Evolutionary conservation across 2,797 vertebrate species (phyloP), one percentile per base, ranked within the genome.

Genomic region (Lemur catta): DNA sequence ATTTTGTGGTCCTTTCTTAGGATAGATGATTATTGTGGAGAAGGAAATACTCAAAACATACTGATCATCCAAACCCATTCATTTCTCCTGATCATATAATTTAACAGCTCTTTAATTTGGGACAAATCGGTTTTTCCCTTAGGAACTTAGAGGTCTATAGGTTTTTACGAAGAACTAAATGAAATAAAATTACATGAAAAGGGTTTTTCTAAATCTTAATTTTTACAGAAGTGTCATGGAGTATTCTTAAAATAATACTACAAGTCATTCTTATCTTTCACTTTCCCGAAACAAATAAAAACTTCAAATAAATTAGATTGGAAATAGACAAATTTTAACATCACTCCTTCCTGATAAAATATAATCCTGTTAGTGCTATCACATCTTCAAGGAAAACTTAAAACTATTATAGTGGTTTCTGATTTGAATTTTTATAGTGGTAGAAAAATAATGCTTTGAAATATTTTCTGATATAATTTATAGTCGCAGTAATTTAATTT

Each of bases 391-490:
- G 46, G 65, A 93, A 93, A 93, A 84, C 8, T 61, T 94, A 67
- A 17, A 84, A 61, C 4, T 75, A 41, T 84, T 79, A 78, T 15
- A 43, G 26, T 61, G 43, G 20, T 50, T 93, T 72, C 30, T 72
- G 28, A 78, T 71, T 43, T 90, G n/a, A 93, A 30, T 80, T 93
- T 91, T 84, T 96, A n/a, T 88, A 61, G 67, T 69, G 18, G n/a
- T 41, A 91, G 46, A 67, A 87, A 69, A 91, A 48, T 35, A 81
- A 38, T 75, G 28, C 84, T 84, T 91, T 87, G 26, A 84, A 96
- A 93, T 84, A 84, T n/a, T 4, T 22, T 87, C 69, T 48, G 57
- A 79, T 80, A 43, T 22, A 86, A 81, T 71, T 92, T 81, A 24
- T 76, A 93, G 35, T 69, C 71, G 46, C n/a, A 50, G 38, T 41